phyloP scores from a whole-genome alignment of 2,797 vertebrate genomes.

The Clamator glandarius region DNA sequence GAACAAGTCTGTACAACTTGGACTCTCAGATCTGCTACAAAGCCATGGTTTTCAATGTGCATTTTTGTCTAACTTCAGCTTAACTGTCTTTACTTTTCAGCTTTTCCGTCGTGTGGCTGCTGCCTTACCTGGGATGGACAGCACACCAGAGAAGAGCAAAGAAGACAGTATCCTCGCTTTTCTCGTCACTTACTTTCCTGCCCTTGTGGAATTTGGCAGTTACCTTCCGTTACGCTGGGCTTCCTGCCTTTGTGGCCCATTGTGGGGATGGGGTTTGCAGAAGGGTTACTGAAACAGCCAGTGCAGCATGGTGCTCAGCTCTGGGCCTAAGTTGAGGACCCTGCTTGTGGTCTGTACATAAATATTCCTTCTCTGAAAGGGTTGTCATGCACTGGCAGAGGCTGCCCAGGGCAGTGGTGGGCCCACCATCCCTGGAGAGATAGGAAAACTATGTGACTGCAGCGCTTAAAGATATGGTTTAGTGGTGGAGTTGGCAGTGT shows the following conservation, averaged over 20 bases:
- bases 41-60: accelerated
- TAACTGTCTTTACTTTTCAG: conserved; percentile 59
- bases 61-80: not conserved
- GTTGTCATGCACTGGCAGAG: no score
- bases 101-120: conserved; percentile 90
- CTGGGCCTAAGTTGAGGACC: accelerated
- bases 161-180: conserved; percentile 89
- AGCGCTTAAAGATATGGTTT: no score
- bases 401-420: no score
- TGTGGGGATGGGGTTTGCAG: not conserved
- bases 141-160: conserved; percentile 91
- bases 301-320: not conserved
- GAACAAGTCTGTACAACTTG: accelerated
- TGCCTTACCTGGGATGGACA: conserved; percentile 91
- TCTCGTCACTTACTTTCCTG: not conserved
- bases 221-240: accelerated
- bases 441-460: no score
- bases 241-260: not conserved
- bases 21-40: not conserved
- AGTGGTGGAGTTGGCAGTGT: no score
- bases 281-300: not conserved
- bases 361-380: no score
- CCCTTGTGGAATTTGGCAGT: accelerated
- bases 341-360: not conserved
- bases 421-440: no score